Percentiles rank a stretch among this genome's conserved stretches.
Conservation (phyloP, 1,140 invertebrate genomes). For the Halictus rubicundus region DNA sequence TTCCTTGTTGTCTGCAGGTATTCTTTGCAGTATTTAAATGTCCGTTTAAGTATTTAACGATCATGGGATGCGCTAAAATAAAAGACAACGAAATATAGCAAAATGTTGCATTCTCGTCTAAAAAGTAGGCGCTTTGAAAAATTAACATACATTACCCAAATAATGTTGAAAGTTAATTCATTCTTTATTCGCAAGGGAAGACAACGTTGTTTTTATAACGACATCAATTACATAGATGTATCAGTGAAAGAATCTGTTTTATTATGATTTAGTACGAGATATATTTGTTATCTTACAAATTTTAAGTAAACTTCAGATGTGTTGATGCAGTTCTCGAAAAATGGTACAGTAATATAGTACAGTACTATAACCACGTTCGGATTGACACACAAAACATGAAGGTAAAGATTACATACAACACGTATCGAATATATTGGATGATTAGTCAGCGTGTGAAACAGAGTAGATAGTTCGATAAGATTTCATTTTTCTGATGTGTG, state of each 20-base stretch:
- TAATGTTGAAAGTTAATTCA: conserved; percentile 4
- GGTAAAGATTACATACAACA: background rate
- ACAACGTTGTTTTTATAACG: background rate
- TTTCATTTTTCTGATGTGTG: conserved; percentile 23
- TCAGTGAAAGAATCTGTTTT: background rate
- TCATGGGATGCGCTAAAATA: conserved; percentile 9
- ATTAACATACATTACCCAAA: conserved; percentile 23
- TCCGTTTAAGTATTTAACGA: background rate
- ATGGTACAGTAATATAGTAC: background rate
- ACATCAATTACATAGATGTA: background rate
- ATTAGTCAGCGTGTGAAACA: conserved; percentile 56
- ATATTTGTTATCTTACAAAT: conserved; percentile 16
- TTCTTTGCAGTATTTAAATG: background rate
- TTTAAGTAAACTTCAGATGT: background rate
- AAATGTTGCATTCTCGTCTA: background rate
- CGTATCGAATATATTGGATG: conserved; percentile 1
- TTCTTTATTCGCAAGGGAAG: background rate
- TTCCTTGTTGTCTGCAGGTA: background rate
- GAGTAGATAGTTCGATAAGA: conserved; percentile 60
- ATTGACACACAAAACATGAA: background rate
- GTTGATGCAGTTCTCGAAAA: background rate
- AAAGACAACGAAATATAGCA: background rate
- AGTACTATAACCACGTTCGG: background rate
- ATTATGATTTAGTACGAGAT: background rate
- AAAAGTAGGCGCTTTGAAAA: background rate